Conservation (phyloP, 2,113 vertebrate species). For the Ivindomyrus marchei region DNA sequence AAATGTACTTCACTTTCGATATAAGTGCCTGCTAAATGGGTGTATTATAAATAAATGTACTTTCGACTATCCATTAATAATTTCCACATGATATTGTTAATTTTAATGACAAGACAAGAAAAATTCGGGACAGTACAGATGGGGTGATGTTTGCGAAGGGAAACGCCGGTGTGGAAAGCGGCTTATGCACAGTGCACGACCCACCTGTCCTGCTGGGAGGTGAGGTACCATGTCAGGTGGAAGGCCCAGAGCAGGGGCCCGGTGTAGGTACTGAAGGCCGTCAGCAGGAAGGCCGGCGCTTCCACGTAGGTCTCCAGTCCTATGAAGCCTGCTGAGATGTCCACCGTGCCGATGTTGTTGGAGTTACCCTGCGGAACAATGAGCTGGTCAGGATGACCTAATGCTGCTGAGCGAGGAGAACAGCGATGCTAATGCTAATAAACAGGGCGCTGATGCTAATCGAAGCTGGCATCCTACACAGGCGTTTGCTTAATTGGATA, state of each 20-base stretch:
- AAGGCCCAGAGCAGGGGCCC: slow-evolving; percentile 88
- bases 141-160: not conserved
- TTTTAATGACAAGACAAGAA: not conserved
- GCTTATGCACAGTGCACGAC: not conserved
- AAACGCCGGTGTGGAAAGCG: too few species aligned
- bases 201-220: slow-evolving; percentile 73
- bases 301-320: slow-evolving; percentile 81
- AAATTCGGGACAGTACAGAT: not conserved
- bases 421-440: not conserved
- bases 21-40: not conserved
- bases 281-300: slow-evolving; percentile 79
- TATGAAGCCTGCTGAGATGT: slow-evolving; percentile 88
- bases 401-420: not conserved
- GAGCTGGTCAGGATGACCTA: not conserved
- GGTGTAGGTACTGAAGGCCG: slow-evolving; percentile 73
- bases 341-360: slow-evolving; percentile 85
- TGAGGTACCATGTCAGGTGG: slow-evolving; percentile 82
- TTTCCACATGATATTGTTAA: not conserved
- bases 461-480: not conserved
- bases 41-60: not conserved
- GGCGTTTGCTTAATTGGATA: not conserved
- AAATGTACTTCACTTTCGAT: not conserved
- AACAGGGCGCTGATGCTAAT: not conserved
- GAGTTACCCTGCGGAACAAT: slow-evolving; percentile 80
- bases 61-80: not conserved